These are phyloP conservation scores for Microchirus variegatus DNA, from an alignment of 2,797 vertebrate genomes.

Conservation along the genomic window DNA sequence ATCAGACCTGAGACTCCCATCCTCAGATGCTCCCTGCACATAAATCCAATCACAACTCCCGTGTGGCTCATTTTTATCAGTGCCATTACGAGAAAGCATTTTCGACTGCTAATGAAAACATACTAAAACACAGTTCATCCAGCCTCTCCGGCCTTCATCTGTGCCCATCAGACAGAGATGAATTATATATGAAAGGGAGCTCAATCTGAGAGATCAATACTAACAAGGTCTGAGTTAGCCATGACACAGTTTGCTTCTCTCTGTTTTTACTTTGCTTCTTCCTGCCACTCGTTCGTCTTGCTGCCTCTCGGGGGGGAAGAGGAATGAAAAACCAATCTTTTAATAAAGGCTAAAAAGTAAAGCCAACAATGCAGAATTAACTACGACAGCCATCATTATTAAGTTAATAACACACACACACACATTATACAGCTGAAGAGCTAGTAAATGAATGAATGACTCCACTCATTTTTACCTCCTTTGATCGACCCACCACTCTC, in stretches of 20 bases:
- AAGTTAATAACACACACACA: slow-evolving; percentile 34
- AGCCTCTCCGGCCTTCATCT: slow-evolving; percentile 30
- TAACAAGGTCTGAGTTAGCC: slow-evolving; percentile 77
- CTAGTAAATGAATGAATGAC: slow-evolving; percentile 34
- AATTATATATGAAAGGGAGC: slow-evolving; percentile 79
- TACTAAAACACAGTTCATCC: slow-evolving; percentile 39
- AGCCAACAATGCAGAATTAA: slow-evolving; percentile 37
- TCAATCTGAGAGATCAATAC: slow-evolving; percentile 77
- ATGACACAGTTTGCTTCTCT: slow-evolving; percentile 43
- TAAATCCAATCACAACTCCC: slow-evolving; percentile 25
- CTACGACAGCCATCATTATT: slow-evolving; percentile 21
- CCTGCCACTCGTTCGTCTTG: slow-evolving; percentile 2
- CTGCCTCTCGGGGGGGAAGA: slow-evolving; percentile 15
- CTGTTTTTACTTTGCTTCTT: slow-evolving; percentile 26
- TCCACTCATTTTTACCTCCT: slow-evolving; percentile 44
- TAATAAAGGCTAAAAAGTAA: slow-evolving; percentile 28
- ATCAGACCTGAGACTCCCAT: slow-evolving; percentile 6
- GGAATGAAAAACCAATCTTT: slow-evolving; percentile 1
- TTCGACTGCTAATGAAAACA: slow-evolving; percentile 57
- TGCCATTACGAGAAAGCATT: slow-evolving; percentile 37
- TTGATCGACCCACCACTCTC: slow-evolving; percentile 53
- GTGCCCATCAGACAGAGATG: slow-evolving; percentile 66
- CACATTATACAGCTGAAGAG: slow-evolving; percentile 10
- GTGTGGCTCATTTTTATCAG: slow-evolving; percentile 39
- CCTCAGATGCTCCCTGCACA: neutral